Evolutionary conservation across 2,113 vertebrate species (phyloP).

Genomic region (Ascaphus truei): DNA sequence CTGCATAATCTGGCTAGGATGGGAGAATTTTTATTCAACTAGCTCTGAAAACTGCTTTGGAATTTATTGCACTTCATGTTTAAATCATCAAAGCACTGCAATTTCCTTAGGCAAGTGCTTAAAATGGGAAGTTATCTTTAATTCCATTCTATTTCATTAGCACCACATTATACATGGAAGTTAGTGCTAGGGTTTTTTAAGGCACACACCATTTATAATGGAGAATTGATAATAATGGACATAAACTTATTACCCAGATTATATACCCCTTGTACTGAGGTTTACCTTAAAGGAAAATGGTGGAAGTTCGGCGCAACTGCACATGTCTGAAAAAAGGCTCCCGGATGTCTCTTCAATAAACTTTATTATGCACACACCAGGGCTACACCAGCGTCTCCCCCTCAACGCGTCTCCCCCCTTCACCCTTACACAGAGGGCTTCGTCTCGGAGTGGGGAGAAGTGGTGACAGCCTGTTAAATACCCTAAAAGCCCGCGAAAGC

Average conservation of each 20-base stretch:
- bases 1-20: slow-evolving; percentile 21
- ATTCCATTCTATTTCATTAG: slow-evolving; percentile 37
- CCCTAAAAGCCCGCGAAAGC: too few relatives aligned
- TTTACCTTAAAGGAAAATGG: too few relatives aligned
- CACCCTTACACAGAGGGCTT: too few relatives aligned
- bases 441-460: too few relatives aligned
- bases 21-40: slow-evolving; percentile 27
- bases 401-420: too few relatives aligned
- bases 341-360: too few relatives aligned
- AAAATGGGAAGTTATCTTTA: slow-evolving; percentile 39
- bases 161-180: slow-evolving; percentile 34
- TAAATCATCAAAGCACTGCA: slow-evolving; percentile 36
- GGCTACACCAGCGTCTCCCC: too few relatives aligned
- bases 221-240: slow-evolving; percentile 1
- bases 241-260: slow-evolving; percentile 10
- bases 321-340: too few relatives aligned
- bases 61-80: slow-evolving; percentile 37
- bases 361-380: too few relatives aligned
- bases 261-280: too few relatives aligned
- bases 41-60: slow-evolving; percentile 18
- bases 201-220: slow-evolving; percentile 14
- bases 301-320: too few relatives aligned
- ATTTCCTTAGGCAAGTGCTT: slow-evolving; percentile 36
- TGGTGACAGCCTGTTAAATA: too few relatives aligned
- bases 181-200: slow-evolving; percentile 20